Evolutionary conservation across 2,888 invertebrate species (phyloP).

Genomic region (Celastrina argiolus): DNA sequence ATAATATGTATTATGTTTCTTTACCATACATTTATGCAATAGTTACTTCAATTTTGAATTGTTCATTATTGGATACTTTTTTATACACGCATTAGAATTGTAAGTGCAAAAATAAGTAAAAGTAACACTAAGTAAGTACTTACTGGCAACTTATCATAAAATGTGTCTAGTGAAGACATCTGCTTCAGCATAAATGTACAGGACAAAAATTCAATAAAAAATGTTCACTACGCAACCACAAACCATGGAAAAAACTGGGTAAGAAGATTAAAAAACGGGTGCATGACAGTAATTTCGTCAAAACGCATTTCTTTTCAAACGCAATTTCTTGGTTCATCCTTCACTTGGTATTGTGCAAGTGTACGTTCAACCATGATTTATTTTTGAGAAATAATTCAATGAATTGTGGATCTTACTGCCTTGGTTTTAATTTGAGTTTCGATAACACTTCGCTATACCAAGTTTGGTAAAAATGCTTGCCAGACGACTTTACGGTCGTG

Average conservation of each 20-base stretch:
- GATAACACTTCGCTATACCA: background rate
- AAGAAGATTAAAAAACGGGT: constrained; percentile 14
- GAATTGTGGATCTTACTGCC: background rate
- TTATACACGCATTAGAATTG: too few species aligned
- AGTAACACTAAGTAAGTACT: too few species aligned
- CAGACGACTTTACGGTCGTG: background rate
- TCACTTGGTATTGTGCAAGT: constrained; percentile 19
- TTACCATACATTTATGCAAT: background rate
- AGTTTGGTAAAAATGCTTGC: background rate
- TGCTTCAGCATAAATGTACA: background rate
- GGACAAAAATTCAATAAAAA: background rate
- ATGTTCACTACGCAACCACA: background rate
- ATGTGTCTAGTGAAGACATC: background rate
- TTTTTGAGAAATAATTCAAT: background rate
- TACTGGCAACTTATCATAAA: background rate
- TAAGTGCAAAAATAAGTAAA: too few species aligned
- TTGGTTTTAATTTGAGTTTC: background rate
- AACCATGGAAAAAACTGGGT: background rate
- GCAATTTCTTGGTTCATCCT: constrained; percentile 13
- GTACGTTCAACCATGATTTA: background rate
- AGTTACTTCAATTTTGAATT: background rate
- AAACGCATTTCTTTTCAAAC: constrained; percentile 17
- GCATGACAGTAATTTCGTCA: constrained; percentile 1
- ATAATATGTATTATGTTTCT: background rate
- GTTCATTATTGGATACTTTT: background rate